Conservation (phyloP, 2,113 vertebrate genomes). For the Catharus fuscescens region DNA sequence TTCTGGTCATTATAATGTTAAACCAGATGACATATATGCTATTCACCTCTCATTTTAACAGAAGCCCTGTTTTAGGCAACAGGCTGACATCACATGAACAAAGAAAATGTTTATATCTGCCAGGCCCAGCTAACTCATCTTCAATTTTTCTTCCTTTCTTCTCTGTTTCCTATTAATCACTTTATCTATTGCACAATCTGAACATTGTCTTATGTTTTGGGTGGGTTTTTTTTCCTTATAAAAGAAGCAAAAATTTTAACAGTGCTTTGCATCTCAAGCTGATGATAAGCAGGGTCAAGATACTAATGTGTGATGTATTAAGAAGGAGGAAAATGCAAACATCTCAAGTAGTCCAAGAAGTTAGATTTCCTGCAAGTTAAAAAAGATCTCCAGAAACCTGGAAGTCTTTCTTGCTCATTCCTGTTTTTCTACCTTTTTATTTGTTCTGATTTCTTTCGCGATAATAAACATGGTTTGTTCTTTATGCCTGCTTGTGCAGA, state of each 20-base stretch:
- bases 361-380: neutral
- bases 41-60: neutral
- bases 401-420: neutral
- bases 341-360: neutral
- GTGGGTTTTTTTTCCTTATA: neutral
- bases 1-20: neutral
- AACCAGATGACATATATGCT: neutral
- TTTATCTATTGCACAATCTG: neutral
- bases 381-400: neutral
- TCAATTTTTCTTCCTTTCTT: neutral
- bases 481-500: neutral
- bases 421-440: neutral
- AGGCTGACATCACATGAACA: neutral
- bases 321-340: neutral
- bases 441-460: constrained; percentile 50
- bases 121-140: fast-evolving
- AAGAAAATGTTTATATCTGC: neutral
- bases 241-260: neutral
- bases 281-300: neutral
- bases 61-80: neutral
- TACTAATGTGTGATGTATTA: neutral
- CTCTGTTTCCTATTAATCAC: neutral
- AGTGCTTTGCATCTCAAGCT: neutral
- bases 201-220: neutral
- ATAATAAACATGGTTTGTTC: neutral